Percentiles rank a stretch among this genome's conserved stretches.
These are phyloP conservation scores for Nothobranchius furzeri DNA, from an alignment of 2,113 vertebrate species.

Conservation along the genomic window DNA sequence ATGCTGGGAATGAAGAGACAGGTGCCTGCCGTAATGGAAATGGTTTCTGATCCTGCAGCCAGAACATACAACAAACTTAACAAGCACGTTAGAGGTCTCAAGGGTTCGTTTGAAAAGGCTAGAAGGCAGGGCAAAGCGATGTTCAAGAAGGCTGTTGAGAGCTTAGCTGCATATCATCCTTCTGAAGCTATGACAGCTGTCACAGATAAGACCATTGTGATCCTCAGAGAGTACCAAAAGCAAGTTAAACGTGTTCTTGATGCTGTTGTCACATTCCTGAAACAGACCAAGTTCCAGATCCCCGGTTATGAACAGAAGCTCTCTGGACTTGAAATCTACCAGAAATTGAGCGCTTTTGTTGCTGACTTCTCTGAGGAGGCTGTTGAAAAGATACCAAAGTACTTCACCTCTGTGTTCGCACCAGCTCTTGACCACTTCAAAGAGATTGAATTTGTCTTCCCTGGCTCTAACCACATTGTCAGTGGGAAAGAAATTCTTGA, in stretches of 20 bases:
- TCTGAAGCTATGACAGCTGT: conserved; percentile 62
- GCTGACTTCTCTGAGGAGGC: conserved; percentile 63
- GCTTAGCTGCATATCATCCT: conserved; percentile 56
- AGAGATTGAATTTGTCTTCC: conserved; percentile 72
- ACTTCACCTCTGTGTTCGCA: conserved; percentile 66
- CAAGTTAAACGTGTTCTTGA: conserved; percentile 75
- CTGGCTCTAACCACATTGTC: conserved; percentile 66
- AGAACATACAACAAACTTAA: conserved; percentile 54
- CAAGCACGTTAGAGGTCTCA: conserved; percentile 59
- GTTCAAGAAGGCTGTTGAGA: conserved; percentile 74
- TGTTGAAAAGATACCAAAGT: conserved; percentile 62
- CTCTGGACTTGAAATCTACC: conserved; percentile 81
- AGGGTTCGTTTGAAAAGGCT: conserved; percentile 61
- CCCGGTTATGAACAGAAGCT: conserved; percentile 76
- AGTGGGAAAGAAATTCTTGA: conserved; percentile 73
- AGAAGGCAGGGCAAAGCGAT: conserved; percentile 67
- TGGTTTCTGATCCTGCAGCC: conserved; percentile 65
- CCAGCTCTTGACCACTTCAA: conserved; percentile 68
- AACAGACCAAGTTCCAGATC: conserved; percentile 81
- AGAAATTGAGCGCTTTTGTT: conserved; percentile 58
- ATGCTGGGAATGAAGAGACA: conserved; percentile 77
- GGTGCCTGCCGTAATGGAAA: conserved; percentile 72
- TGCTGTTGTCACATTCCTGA: conserved; percentile 81
- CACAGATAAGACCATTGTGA: conserved; percentile 62
- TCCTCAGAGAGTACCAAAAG: conserved; percentile 72